Conservation (phyloP, 2,113 vertebrate genomes). For the Cochlearius cochlearius region DNA sequence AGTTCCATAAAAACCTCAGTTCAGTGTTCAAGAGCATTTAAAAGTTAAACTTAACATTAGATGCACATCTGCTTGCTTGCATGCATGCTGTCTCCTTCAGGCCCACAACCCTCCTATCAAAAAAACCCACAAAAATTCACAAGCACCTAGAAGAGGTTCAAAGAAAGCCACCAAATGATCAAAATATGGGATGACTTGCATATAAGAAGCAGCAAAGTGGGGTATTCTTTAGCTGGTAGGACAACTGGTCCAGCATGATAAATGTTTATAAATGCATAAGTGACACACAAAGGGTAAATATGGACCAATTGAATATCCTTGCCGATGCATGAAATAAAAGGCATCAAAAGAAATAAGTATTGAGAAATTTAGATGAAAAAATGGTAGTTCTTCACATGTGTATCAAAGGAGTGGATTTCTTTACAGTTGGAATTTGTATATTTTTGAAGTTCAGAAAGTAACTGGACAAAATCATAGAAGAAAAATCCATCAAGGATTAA, state of each 20-base stretch:
- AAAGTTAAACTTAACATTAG: neutral
- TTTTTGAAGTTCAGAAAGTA: neutral
- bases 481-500: neutral
- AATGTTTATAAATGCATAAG: neutral
- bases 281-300: neutral
- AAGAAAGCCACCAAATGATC: neutral
- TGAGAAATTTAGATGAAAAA: neutral
- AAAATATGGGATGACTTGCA: neutral
- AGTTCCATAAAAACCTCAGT: neutral
- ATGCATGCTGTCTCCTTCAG: neutral
- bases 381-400: neutral
- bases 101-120: neutral
- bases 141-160: neutral
- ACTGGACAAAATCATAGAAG: neutral
- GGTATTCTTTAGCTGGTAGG: neutral
- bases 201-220: neutral
- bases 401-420: neutral
- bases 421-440: neutral
- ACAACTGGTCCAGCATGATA: neutral
- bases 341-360: neutral
- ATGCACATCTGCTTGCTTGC: neutral
- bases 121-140: neutral
- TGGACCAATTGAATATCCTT: neutral
- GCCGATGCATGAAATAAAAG: neutral
- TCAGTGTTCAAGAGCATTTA: neutral